A percentile compares a stretch with the other conserved stretches of the same genome.
phyloP scores from a whole-genome alignment of 2,888 invertebrate genomes.

The Melinaea marsaeus region DNA sequence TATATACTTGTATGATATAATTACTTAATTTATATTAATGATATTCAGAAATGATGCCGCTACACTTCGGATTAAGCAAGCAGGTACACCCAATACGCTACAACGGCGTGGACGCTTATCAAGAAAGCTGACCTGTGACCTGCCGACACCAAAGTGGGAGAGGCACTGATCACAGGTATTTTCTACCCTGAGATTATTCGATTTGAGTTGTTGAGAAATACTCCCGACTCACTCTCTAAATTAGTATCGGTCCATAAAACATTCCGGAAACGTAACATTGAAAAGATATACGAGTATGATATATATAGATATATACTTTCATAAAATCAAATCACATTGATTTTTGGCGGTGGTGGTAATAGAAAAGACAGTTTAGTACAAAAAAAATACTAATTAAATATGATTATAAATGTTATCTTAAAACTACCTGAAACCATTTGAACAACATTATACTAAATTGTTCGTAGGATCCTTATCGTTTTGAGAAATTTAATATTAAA shows the following conservation, averaged over 20 bases:
- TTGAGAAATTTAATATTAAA: too few species aligned
- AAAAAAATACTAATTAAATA: too few species aligned
- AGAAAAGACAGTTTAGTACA: too few species aligned
- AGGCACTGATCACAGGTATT: neutral
- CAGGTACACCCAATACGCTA: neutral
- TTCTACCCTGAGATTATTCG: conserved; percentile 7
- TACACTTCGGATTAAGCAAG: neutral
- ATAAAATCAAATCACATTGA: neutral
- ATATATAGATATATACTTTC: neutral
- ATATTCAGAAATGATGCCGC: too few species aligned
- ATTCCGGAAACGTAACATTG: conserved; percentile 14
- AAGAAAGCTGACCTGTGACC: neutral
- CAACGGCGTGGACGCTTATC: neutral
- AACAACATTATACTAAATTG: too few species aligned
- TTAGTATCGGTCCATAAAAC: conserved; percentile 17
- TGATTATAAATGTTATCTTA: too few species aligned
- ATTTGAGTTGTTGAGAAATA: conserved; percentile 15
- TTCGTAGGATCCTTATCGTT: too few species aligned
- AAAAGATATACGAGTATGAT: neutral
- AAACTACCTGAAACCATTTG: too few species aligned
- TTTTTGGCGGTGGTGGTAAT: too few species aligned
- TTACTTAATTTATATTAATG: too few species aligned
- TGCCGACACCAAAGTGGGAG: neutral
- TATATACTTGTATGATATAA: too few species aligned
- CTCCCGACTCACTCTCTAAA: conserved; percentile 17